Percentiles rank a stretch among this genome's conserved stretches.
Conservation (phyloP, 2,888 invertebrate genomes). For the Antitype chi region DNA sequence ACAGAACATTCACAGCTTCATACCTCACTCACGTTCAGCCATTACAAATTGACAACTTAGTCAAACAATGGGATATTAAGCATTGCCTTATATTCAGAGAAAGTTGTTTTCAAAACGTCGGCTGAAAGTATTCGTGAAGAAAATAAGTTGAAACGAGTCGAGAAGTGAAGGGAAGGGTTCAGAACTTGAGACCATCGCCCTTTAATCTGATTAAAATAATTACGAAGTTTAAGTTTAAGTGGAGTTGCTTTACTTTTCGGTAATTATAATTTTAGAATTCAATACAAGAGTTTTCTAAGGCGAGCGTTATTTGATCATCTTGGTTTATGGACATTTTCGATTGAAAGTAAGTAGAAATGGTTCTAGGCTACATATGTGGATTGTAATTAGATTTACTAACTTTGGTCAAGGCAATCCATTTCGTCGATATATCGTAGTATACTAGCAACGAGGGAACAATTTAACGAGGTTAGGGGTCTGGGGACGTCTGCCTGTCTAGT, state of each 20-base stretch:
- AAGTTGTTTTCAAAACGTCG: constrained; percentile 67
- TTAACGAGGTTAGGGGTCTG: constrained; percentile 24
- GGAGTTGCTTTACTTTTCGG: neutral
- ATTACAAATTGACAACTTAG: constrained; percentile 32
- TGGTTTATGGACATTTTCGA: neutral
- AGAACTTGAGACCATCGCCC: constrained; percentile 13
- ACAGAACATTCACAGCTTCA: constrained; percentile 5
- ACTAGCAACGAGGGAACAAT: constrained; percentile 3
- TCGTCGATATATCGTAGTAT: neutral
- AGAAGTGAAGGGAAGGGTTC: constrained; percentile 50
- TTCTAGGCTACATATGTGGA: neutral
- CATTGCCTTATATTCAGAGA: constrained; percentile 58
- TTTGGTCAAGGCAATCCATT: neutral
- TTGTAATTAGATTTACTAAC: constrained; percentile 14
- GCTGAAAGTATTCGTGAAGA: constrained; percentile 66
- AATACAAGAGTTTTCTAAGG: neutral
- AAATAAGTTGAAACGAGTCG: constrained; percentile 54
- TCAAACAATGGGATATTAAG: constrained; percentile 60
- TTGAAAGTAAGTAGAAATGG: neutral
- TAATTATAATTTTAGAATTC: neutral
- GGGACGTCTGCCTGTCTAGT: neutral
- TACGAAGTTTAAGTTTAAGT: constrained; percentile 11
- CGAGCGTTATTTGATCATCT: neutral
- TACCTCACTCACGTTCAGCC: constrained; percentile 12
- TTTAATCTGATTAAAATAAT: constrained; percentile 44